phyloP scores from a whole-genome alignment of 2,113 vertebrate genomes.

The Telmatochromis sp. region DNA sequence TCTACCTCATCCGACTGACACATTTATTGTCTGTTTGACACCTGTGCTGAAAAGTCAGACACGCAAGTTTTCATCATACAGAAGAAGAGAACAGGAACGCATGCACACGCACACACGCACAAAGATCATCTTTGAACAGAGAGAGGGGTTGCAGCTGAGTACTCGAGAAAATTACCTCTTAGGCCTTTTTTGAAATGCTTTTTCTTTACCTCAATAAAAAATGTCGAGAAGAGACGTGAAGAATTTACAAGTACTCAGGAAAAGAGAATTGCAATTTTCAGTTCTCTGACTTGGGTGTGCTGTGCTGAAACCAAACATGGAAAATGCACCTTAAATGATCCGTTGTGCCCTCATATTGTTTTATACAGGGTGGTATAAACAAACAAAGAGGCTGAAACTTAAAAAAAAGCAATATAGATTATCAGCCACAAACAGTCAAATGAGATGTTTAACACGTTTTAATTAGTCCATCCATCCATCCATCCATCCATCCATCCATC shows the following conservation, averaged over 20 bases:
- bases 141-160: background rate
- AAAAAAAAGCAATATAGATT: background rate
- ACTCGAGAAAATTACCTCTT: background rate
- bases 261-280: background rate
- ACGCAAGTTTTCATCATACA: background rate
- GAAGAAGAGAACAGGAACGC: background rate
- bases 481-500: background rate
- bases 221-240: background rate
- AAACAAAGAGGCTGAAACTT: background rate
- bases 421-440: background rate
- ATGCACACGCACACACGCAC: background rate
- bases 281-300: background rate
- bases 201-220: background rate
- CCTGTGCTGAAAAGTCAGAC: background rate
- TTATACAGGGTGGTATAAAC: background rate
- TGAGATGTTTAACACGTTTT: background rate
- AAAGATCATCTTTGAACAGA: background rate
- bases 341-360: background rate
- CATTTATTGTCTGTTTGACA: conserved; percentile 34
- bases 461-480: background rate
- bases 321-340: background rate
- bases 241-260: background rate
- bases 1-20: conserved; percentile 10
- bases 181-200: background rate
- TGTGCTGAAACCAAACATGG: background rate